phyloP scores from a whole-genome alignment of 2,888 invertebrate species.

The Acronicta aceris region DNA sequence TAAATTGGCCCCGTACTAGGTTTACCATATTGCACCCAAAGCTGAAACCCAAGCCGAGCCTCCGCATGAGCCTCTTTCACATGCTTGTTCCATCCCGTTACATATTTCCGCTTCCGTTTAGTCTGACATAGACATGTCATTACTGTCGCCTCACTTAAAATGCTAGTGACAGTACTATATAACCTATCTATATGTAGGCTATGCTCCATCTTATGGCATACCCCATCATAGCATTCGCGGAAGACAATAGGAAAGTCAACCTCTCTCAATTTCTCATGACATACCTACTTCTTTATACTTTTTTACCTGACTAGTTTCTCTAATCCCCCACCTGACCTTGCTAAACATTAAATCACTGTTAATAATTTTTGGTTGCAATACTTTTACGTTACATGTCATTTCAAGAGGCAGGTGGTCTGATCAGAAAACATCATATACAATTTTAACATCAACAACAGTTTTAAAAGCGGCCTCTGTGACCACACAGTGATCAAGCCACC shows the following conservation, averaged over 20 bases:
- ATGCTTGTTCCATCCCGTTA: neutral
- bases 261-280: neutral
- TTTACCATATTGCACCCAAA: neutral
- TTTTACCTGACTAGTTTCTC: neutral
- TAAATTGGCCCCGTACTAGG: neutral
- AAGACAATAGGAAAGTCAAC: neutral
- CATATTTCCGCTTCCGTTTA: neutral
- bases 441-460: neutral
- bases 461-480: neutral
- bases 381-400: neutral
- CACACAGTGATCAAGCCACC: neutral
- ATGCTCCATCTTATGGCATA: neutral
- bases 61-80: slow-evolving; percentile 1
- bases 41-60: neutral
- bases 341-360: neutral
- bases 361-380: neutral
- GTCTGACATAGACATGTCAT: neutral
- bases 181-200: neutral
- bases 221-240: neutral
- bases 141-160: too few relatives aligned
- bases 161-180: too few relatives aligned
- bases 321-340: neutral
- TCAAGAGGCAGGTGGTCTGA: neutral
- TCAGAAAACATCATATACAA: neutral
- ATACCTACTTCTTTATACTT: too few relatives aligned